Evolutionary conservation across 2,797 vertebrate species (phyloP), one percentile per base, ranked within the genome.

Genomic region (Acanthiza pusilla): DNA sequence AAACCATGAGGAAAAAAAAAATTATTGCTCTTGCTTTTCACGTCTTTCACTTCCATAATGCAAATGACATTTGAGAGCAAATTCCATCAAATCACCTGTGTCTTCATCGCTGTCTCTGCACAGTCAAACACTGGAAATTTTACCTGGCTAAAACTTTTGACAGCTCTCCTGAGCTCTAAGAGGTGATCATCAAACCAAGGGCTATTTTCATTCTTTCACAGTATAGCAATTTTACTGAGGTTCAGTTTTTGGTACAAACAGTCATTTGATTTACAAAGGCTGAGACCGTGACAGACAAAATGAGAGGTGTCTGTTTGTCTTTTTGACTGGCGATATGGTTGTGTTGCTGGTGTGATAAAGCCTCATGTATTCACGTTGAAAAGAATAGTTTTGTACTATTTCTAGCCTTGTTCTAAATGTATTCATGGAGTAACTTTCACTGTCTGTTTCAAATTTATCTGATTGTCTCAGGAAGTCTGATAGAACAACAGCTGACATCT

Each of bases 401-500:
- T 93, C 58, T 72, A 63, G 63, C 43, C 43, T 79, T 60, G 29
- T 73, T 90, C 34, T 88, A 55, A 81, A 62, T 2, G 13, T 60
- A 40, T 67, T 88, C 38, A 43, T 60, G 43, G 63, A 75, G 36
- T 38, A 74, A 58, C 74, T 91, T 85, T 47, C 53, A 34, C 40
- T 60, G 34, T 54, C 60, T 80, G 14, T 74, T 94, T 67, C 70
- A 82, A 85, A 90, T 85, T 55, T 92, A 55, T 86, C 73, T 47
- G 65, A 83, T 85, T 79, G 76, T 86, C 51, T 93, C 65, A 54
- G 23, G 67, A 84, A 88, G 45, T 54, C 48, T 89, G 60, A 66
- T 34, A 81, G 45, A 94, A 85, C n/a, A 82, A 72, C 68, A 90
- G 79, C 89, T 96, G 91, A 91, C 87, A 87, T 89, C 83, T 94